These are phyloP conservation scores for Drosophila varians DNA, from an alignment of 1,140 invertebrate species.

Conservation along the genomic window DNA sequence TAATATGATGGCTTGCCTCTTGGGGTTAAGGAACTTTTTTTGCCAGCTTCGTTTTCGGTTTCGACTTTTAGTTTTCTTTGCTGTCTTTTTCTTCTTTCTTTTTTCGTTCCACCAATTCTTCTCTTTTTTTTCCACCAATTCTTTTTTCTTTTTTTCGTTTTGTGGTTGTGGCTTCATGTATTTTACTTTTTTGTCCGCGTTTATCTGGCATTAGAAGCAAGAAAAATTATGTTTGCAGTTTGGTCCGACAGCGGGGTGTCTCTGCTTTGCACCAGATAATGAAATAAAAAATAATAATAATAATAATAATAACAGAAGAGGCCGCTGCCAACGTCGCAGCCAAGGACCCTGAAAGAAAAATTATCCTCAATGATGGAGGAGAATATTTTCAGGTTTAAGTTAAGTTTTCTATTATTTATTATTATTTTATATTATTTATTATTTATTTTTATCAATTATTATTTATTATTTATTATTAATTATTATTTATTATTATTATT, in stretches of 20 bases:
- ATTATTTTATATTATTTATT: no score
- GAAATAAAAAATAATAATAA: neutral
- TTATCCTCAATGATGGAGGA: slow-evolving; percentile 49
- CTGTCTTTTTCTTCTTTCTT: slow-evolving; percentile 16
- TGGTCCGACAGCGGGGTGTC: slow-evolving; percentile 15
- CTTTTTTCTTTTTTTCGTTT: no score
- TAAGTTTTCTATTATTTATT: neutral
- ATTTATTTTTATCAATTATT: no score
- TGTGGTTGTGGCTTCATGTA: slow-evolving; percentile 34
- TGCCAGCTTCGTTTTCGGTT: slow-evolving; percentile 40
- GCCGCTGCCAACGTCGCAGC: slow-evolving; percentile 44
- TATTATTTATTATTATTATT: no score
- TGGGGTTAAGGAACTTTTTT: slow-evolving; percentile 73
- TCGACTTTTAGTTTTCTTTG: slow-evolving; percentile 11
- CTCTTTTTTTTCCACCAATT: neutral
- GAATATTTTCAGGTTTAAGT: no score
- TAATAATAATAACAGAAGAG: neutral
- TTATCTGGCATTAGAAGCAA: slow-evolving; percentile 70
- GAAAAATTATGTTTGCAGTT: slow-evolving; percentile 73
- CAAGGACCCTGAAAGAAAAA: slow-evolving; percentile 68
- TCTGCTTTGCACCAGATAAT: slow-evolving; percentile 40
- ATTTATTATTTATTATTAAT: no score
- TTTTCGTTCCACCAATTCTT: slow-evolving; percentile 6
- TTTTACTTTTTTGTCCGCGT: slow-evolving; percentile 63
- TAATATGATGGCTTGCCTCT: slow-evolving; percentile 58